Evolutionary conservation across 1,140 invertebrate genomes (phyloP), one percentile per base, ranked within the genome.

Genomic region (Phocides pigmalion): DNA sequence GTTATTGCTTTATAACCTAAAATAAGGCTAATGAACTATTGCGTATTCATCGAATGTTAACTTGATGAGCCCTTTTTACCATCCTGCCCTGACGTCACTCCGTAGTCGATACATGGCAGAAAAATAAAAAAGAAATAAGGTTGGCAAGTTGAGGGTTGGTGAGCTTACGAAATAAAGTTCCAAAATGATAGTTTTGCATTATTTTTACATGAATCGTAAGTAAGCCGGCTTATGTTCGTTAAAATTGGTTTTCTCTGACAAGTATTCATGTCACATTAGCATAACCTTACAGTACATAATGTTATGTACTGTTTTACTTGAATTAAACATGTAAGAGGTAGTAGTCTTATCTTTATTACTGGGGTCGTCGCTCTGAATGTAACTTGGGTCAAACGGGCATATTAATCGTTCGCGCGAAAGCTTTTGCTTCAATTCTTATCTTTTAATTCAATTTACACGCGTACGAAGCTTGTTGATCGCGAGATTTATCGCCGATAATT

Each of bases 371-470:
- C 42, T 50, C 59, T 64, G 49, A 64, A 67, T 73, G 68, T 62
- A 67, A 70, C 70, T 72, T 64, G 51, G 82, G 78, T 87, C 83
- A 84, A 81, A 81, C 62, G 59, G 66, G 20, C 72, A 76, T 79
- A 82, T 81, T 76, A 79, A 83, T 79, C 74, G 68, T 81, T 68
- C 69, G 59, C 56, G 73, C 76, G 56, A 81, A 82, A 76, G 76
- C 72, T 79, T 83, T 74, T 76, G 74, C 80, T 77, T 83, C 70
- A 71, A 56, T 70, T 78, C 79, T 88, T 89, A 89, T 89, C 84
- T 87, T 80, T 80, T 86, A 88, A 87, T 88, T 87, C 80, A 86
- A 90, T 90, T 87, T 86, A 87, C 79, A 87, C 72, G 74, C 71
- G 73, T 85, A 77, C 74, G 62, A 50, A 64, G 51, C 74, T 77